A percentile compares a stretch with the other conserved stretches of the same genome.
Conservation (phyloP, 2,888 invertebrate species). For the Drosophila kokeensis region DNA sequence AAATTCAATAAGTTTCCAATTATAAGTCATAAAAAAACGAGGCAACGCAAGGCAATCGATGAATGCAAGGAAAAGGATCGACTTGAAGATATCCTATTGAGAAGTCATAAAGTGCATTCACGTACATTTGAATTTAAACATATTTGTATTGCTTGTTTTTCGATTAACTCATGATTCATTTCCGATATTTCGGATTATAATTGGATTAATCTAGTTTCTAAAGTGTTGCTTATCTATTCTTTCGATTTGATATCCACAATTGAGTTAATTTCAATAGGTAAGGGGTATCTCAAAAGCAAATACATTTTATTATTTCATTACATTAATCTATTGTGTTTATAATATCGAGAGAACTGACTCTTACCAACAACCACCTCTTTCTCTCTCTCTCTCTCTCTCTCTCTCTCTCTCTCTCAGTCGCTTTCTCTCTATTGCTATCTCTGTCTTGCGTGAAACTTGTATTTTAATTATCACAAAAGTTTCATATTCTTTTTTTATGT, state of each 20-base stretch:
- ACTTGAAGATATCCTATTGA: constrained; percentile 7
- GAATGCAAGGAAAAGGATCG: neutral
- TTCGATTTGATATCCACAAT: neutral
- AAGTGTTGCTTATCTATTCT: neutral
- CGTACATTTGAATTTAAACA: neutral
- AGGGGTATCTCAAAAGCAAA: constrained; percentile 9
- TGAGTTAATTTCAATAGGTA: neutral
- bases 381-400: neutral
- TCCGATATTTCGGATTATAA: neutral
- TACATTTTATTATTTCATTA: constrained; percentile 46
- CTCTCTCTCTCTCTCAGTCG: no score
- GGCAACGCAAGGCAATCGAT: neutral
- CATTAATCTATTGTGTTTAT: constrained; percentile 32
- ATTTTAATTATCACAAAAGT: constrained; percentile 76
- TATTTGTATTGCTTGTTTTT: no score
- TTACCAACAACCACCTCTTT: neutral
- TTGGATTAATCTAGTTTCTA: neutral
- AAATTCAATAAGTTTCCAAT: constrained; percentile 51
- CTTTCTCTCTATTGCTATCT: neutral
- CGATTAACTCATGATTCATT: neutral
- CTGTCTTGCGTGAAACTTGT: constrained; percentile 17
- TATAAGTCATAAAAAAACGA: constrained; percentile 22
- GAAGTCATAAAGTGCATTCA: neutral
- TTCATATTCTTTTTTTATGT: constrained; percentile 54
- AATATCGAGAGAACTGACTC: constrained; percentile 20